Evolutionary conservation across 2,888 invertebrate genomes (phyloP).

Genomic region (Trissonchulus sp.): DNA sequence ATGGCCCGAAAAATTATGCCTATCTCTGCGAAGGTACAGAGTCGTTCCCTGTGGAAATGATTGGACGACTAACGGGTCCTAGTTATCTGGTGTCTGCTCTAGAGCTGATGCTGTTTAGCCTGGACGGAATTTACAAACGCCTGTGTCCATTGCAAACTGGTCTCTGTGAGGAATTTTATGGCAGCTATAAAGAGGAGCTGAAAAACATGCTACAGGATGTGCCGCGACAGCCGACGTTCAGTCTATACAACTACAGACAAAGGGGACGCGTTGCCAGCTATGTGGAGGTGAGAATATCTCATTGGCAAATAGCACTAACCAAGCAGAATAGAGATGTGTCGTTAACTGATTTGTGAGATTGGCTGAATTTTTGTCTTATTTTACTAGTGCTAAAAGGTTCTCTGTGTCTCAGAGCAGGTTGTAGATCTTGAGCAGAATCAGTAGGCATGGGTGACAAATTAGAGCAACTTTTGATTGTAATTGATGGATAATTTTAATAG

Average conservation of each 20-base stretch:
- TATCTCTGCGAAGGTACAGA: constrained; percentile 13
- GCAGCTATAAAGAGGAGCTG: constrained; percentile 42
- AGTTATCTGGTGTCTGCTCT: constrained; percentile 45
- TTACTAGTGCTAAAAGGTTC: too few species aligned
- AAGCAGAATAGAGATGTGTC: too few species aligned
- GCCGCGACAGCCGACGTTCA: constrained; percentile 43
- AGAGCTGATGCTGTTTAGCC: constrained; percentile 44
- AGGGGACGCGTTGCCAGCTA: background rate
- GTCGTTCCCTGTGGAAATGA: background rate
- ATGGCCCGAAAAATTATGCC: background rate
- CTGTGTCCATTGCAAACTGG: constrained; percentile 40
- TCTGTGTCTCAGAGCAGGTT: too few species aligned
- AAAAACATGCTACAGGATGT: constrained; percentile 36
- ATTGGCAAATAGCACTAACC: too few species aligned
- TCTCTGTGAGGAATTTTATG: constrained; percentile 47
- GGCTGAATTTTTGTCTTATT: too few species aligned
- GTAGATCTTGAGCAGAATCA: too few species aligned
- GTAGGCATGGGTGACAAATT: too few species aligned
- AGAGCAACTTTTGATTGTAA: too few species aligned
- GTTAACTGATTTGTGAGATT: too few species aligned
- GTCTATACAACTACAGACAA: constrained; percentile 41
- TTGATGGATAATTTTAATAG: too few species aligned
- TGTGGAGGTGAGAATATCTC: constrained; percentile 24
- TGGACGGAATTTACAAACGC: constrained; percentile 37
- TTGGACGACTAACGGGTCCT: constrained; percentile 26